Evolutionary conservation across 2,888 invertebrate genomes (phyloP), one percentile per base, ranked within the genome.

Genomic region (Tetragonisca angustula): DNA sequence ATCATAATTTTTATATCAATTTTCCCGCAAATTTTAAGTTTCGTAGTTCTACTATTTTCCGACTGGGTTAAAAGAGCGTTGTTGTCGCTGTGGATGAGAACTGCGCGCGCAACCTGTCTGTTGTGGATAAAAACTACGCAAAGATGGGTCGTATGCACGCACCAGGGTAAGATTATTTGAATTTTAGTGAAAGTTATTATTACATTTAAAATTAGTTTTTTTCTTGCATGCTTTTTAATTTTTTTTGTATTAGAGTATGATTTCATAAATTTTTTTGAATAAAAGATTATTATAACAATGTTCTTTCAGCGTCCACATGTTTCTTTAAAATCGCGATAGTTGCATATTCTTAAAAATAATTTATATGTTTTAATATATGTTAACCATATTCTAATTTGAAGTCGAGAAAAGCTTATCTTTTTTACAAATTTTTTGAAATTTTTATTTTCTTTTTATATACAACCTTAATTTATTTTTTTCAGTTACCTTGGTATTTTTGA

Each of bases 61-160:
- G 32, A 24, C 36, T 43, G 27, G n/a, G 27, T 17, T 52, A 24
- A 32, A 43, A 79, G 67, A 65, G 76, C 79, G 73, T 76, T 75
- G 62, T 80, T 71, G 74, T 85, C 84, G 81, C 54, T 79, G 69
- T 72, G 2, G 67, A 78, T 84, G 84, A 92, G 43, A 43, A 43
- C 43, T 43, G 43, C 9, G 43, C 1, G 9, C 36, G 9, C 1
- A 36, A 56, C 2, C n/a, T n/a, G 15, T 56, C 5, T n/a, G n/a
- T n/a, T 15, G n/a, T 2, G 15, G 1, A 59, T 5, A 15, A 56
- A 2, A 92, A 92, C 36, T 86, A 88, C 81, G 85, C 87, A 91
- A 93, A 89, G 95, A 99, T 99, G 99, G 99, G 99, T 98, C 99
- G 99, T 96, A 99, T 99, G 99, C 99, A 99, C 97, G 98, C 99